Conservation (phyloP, 2,113 vertebrate genomes). For the Suncus etruscus region DNA sequence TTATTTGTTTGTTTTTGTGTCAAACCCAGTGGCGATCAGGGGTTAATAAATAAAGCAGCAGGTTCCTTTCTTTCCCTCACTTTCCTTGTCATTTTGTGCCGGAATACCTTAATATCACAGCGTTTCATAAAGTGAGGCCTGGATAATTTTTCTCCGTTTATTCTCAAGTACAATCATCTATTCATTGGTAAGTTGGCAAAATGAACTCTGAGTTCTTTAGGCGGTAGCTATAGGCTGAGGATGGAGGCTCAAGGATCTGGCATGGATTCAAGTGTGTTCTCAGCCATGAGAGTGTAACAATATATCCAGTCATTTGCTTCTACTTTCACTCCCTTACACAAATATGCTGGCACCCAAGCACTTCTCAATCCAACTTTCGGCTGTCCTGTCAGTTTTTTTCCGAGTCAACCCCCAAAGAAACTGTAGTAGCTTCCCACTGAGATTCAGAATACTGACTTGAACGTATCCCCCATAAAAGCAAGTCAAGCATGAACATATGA, state of each 20-base stretch:
- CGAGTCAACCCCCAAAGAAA: constrained; percentile 54
- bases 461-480: constrained; percentile 31
- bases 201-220: constrained; percentile 53
- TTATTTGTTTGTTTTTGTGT: too few species aligned
- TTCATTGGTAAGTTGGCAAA: constrained; percentile 54
- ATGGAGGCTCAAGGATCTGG: background rate
- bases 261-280: constrained; percentile 32
- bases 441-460: constrained; percentile 53
- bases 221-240: constrained; percentile 15
- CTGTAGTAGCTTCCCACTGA: background rate
- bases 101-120: constrained; percentile 33
- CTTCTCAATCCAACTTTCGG: constrained; percentile 39
- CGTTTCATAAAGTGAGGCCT: constrained; percentile 7
- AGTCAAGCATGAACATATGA: constrained; percentile 39
- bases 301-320: constrained; percentile 59
- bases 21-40: too few species aligned
- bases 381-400: constrained; percentile 45
- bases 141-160: background rate
- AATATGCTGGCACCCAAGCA: constrained; percentile 15
- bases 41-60: background rate
- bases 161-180: constrained; percentile 56
- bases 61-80: background rate
- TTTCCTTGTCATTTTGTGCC: background rate
- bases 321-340: constrained; percentile 32
- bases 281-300: constrained; percentile 48